Base-by-base conservation (phyloP, 2,888 invertebrate species). In the Dynastes maya region DNA sequence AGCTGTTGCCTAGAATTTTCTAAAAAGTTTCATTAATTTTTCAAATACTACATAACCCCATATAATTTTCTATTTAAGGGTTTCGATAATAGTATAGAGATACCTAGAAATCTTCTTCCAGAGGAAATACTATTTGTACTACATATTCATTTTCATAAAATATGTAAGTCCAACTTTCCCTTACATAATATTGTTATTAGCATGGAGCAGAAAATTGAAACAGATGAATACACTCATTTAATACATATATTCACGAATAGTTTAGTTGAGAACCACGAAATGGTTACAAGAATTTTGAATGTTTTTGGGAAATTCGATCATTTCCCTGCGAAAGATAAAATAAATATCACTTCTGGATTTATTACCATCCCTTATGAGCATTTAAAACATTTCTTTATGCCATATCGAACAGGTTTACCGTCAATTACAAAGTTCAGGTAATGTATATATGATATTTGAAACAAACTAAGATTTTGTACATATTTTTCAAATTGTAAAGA, bases 111-210 rank as follows among this genome's bases (percentile, higher is more conserved):
- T 75, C 72, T 79, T 49, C 53, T 79, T 1, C 37, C 74, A 1
- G 82, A 81, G 68, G 82, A 82, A 78, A 78, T 82, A 49, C 74
- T 58, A n/a, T 67, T 82, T 45, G 79, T 81, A 9, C n/a, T 82
- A 1, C 75, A 80, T 16, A 58, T 79, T 22, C 80, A 80, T 16
- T 79, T 82, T 27, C 68, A 81, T 22, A 79, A 80, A n/a, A 77
- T 81, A 37, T 68, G 68, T 40, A 72, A 76, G 5, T 78, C 70
- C 2, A 77, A 79, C 45, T 79, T 55, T 64, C 77, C 78, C 22
- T 22, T 77, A n/a, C 68, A 76, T 58, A 77, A 80, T 55, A 67
- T 81, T 27, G 64, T 79, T 2, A 76, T 79, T 11, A 76, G 29
- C 22, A 32, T 55, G 40, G 58, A 65, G 13, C 40, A 45, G 4